phyloP scores from a whole-genome alignment of 2,113 vertebrate species.

The cattle (Bos taurus) region DNA sequence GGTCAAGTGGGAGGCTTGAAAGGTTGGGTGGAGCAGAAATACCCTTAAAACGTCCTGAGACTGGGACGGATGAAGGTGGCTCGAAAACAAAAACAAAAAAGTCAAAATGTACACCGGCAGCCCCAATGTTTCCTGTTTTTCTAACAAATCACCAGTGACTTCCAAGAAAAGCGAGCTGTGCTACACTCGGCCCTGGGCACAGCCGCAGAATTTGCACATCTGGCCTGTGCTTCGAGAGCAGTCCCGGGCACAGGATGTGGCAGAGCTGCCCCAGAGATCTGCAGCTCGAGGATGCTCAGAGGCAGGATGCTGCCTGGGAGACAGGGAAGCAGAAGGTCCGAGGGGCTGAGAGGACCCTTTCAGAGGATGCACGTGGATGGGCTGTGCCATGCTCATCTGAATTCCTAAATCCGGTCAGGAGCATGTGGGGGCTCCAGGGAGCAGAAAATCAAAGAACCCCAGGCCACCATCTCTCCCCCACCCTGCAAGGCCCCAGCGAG shows the following conservation, averaged over 20 bases:
- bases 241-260: slow-evolving; percentile 58
- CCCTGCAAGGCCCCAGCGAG: background rate
- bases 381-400: background rate
- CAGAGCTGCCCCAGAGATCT: background rate
- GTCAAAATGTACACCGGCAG: slow-evolving; percentile 51
- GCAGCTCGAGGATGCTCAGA: background rate
- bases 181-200: background rate
- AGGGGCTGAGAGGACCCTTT: background rate
- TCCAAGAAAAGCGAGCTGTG: slow-evolving; percentile 70
- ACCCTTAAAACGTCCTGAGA: background rate
- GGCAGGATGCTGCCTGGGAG: background rate
- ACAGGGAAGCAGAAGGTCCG: background rate
- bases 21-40: background rate
- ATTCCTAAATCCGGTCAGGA: background rate
- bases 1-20: background rate
- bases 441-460: background rate
- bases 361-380: rapidly evolving
- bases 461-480: background rate
- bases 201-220: slow-evolving; percentile 75
- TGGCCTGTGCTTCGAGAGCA: slow-evolving; percentile 67
- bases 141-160: slow-evolving; percentile 74
- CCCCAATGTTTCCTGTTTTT: slow-evolving; percentile 75
- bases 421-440: background rate
- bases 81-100: slow-evolving; percentile 69
- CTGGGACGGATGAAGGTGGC: slow-evolving; percentile 18